Percentiles rank a stretch among this genome's conserved stretches.
Conservation (phyloP, 1,140 invertebrate species). For the Papilio polyxenes region DNA sequence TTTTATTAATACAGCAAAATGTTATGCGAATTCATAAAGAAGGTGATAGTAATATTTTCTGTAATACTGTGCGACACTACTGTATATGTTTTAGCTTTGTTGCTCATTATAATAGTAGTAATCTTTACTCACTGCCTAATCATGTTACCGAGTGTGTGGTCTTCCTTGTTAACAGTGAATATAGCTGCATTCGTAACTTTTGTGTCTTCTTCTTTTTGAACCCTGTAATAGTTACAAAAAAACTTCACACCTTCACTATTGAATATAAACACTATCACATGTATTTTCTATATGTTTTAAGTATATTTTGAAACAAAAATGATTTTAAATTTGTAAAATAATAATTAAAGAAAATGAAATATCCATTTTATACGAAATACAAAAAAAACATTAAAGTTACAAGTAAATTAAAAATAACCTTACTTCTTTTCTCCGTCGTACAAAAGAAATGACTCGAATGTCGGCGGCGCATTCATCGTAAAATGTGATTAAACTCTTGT, state of each 20-base stretch:
- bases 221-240: slow-evolving; percentile 83
- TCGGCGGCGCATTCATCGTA: slow-evolving; percentile 98
- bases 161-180: slow-evolving; percentile 99
- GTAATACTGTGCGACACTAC: no score
- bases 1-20: not conserved
- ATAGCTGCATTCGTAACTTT: slow-evolving; percentile 99
- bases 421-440: slow-evolving; percentile 99
- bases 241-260: no score
- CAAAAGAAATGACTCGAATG: slow-evolving; percentile 98
- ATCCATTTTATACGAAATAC: no score
- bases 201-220: slow-evolving; percentile 98
- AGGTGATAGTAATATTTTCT: no score
- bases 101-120: no score
- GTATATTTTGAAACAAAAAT: no score
- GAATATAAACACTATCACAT: no score
- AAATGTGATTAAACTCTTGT: not conserved
- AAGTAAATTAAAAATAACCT: slow-evolving; percentile 64
- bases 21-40: not conserved
- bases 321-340: no score
- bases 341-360: no score
- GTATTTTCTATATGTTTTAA: no score
- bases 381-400: not conserved
- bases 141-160: slow-evolving; percentile 99
- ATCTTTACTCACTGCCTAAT: slow-evolving; percentile 94
- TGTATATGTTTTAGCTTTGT: no score